Percentiles rank a stretch among this genome's conserved stretches.
Conservation (phyloP, 2,888 invertebrate species). For the Pinctada fucata region DNA sequence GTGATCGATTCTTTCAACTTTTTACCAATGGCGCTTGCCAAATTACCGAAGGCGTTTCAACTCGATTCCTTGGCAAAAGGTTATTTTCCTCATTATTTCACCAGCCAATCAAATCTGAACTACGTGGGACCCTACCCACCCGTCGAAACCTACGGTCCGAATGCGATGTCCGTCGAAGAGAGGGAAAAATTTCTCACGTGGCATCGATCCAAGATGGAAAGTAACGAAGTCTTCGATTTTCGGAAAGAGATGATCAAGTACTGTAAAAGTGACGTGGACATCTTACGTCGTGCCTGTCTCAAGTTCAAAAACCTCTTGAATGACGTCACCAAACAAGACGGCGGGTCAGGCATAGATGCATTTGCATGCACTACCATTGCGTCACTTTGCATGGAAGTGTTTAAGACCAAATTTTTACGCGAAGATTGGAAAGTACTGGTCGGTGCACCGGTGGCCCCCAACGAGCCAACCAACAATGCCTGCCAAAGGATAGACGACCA, state of each 20-base stretch:
- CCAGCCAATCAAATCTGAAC: conserved; percentile 37
- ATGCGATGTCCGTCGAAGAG: conserved; percentile 37
- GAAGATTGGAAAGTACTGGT: conserved; percentile 31
- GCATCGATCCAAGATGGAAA: conserved; percentile 24
- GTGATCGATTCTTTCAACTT: too few relatives aligned
- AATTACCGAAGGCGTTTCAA: conserved; percentile 34
- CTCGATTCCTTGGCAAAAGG: conserved; percentile 43
- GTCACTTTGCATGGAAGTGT: conserved; percentile 5
- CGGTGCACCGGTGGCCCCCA: too few relatives aligned
- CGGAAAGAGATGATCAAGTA: conserved; percentile 33
- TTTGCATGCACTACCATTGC: conserved; percentile 42
- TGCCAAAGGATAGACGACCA: conserved; percentile 14
- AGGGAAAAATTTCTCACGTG: conserved; percentile 36
- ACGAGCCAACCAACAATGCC: conserved; percentile 8
- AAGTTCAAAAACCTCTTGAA: conserved; percentile 36
- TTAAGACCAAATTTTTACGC: conserved; percentile 38
- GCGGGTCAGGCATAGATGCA: conserved; percentile 34
- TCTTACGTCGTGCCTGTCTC: too few relatives aligned
- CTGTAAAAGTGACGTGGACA: too few relatives aligned
- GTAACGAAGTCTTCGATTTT: conserved; percentile 37
- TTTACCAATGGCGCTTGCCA: too few relatives aligned
- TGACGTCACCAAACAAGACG: conserved; percentile 29
- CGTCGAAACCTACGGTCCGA: conserved; percentile 35
- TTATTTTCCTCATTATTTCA: conserved; percentile 52
- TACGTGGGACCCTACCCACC: conserved; percentile 46